Evolutionary conservation across 2,113 vertebrate genomes (phyloP).

Genomic region (Anguilla japonica): DNA sequence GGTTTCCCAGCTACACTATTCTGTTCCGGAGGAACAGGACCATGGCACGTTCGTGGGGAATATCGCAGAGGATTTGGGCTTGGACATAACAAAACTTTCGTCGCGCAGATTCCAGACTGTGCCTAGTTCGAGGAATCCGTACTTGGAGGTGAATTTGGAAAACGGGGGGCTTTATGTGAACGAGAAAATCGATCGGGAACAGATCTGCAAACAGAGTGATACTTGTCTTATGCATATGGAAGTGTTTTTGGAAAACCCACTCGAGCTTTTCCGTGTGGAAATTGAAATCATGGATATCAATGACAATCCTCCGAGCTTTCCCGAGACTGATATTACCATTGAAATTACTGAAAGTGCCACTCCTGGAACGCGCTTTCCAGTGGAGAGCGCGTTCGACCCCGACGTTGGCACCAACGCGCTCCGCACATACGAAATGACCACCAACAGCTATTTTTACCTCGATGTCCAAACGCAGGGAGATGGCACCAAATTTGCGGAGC

Average conservation of each 20-base stretch:
- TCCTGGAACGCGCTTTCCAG: slow-evolving; percentile 91
- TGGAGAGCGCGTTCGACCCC: slow-evolving; percentile 96
- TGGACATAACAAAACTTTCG: slow-evolving; percentile 97
- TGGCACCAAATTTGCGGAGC: slow-evolving; percentile 92
- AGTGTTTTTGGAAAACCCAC: slow-evolving; percentile 93
- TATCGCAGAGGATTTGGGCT: slow-evolving; percentile 93
- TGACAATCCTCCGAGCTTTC: slow-evolving; percentile 92
- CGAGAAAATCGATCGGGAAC: slow-evolving; percentile 92
- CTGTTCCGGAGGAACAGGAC: slow-evolving; percentile 91
- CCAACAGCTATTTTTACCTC: slow-evolving; percentile 91
- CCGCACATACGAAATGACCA: slow-evolving; percentile 92
- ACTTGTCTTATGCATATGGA: slow-evolving; percentile 89
- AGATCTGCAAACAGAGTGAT: slow-evolving; percentile 88
- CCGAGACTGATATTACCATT: slow-evolving; percentile 90
- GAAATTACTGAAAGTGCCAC: slow-evolving; percentile 97
- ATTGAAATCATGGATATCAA: slow-evolving; percentile 97
- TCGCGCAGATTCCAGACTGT: slow-evolving; percentile 90
- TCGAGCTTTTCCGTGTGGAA: slow-evolving; percentile 95
- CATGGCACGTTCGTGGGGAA: slow-evolving; percentile 95
- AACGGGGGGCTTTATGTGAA: slow-evolving; percentile 89
- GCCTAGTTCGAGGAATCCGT: slow-evolving; percentile 88
- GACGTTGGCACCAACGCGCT: slow-evolving; percentile 96
- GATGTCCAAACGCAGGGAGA: slow-evolving; percentile 96
- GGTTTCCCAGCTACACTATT: slow-evolving; percentile 86
- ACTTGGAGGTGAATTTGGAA: slow-evolving; percentile 91